Evolutionary conservation across 37 sponge, comb jelly and placozoan species (phyloP), one percentile per base, ranked within the genome.

Genomic region (Crambe crambe): DNA sequence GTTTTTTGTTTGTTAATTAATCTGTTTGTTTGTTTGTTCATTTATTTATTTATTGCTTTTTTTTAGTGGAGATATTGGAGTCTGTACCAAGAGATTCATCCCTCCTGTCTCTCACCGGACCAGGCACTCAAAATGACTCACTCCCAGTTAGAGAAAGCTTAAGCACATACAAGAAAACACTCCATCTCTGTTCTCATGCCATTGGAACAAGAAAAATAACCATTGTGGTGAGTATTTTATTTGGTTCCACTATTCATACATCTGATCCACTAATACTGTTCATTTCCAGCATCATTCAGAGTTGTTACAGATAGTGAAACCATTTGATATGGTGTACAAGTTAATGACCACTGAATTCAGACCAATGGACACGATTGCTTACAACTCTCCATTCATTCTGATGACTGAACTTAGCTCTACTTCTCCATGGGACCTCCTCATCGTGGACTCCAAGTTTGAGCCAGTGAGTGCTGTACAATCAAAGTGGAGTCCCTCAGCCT

Each of bases 381-480:
- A 40, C 39, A 73, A 79, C 56, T 74, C 72, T 35, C 86, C 86
- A 47, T 86, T 86, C 69, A 31, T 86, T 21, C 65, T 86, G 15
- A 51, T 72, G 65, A 79, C 80, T 21, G 67, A 78, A 51, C 62
- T 86, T 20, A 74, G 62, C 61, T 79, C 74, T 25, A 56, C 73
- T 31, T 86, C 86, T 22, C 80, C 86, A 44, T 86, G 86, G 79
- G 61, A 79, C 72, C 79, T 86, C 18, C 27, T 5, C 34, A 77
- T 86, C 32, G 40, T 21, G 3, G 56, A 37, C 68, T 66, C 80
- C 47, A 35, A 72, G 37, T 43, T 82, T 21, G 25, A 73, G 17
- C 56, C 25, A 34, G 74, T 73, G 3, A 18, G 56, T 32, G 35
- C 34, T 18, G 31, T 65, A 3, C 31, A 30, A 47, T 47, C 51